Conservation (phyloP, 64 coral and sea anemone species). For the Cladopsammia gracilis region DNA sequence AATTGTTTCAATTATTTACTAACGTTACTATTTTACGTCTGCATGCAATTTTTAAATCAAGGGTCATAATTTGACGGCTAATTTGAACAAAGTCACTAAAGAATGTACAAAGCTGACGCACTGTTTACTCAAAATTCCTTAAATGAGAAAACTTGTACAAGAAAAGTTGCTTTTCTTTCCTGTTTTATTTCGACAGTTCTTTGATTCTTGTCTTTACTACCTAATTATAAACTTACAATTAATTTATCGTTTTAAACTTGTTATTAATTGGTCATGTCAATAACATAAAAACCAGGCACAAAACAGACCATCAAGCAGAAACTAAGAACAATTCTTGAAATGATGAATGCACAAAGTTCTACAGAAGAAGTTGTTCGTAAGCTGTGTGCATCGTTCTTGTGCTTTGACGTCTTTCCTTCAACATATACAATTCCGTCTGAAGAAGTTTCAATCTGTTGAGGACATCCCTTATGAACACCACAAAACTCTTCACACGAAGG, state of each 20-base stretch:
- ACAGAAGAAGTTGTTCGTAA: neutral
- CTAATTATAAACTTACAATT: neutral
- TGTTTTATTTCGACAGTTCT: too few species aligned
- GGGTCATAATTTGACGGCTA: neutral
- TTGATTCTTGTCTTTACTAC: neutral
- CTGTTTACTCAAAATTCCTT: too few species aligned
- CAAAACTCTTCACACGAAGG: conserved; percentile 84
- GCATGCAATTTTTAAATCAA: neutral
- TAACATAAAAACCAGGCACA: conserved; percentile 5
- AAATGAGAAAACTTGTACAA: too few species aligned
- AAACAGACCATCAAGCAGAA: conserved; percentile 11
- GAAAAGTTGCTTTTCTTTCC: too few species aligned
- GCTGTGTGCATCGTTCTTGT: neutral
- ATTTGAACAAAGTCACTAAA: neutral
- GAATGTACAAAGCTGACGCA: too few species aligned
- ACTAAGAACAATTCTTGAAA: conserved; percentile 18
- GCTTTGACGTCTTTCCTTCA: neutral
- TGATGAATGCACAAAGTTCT: conserved; percentile 5
- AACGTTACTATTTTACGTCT: neutral
- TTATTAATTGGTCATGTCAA: neutral
- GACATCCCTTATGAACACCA: conserved; percentile 69
- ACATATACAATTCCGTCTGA: neutral
- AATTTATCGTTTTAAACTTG: neutral
- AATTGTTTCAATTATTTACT: neutral
- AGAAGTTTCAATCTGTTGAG: conserved; percentile 35